Evolutionary conservation across 1,140 invertebrate species (phyloP), one percentile per base, ranked within the genome.

Genomic region (Drosophila trapezifrons): DNA sequence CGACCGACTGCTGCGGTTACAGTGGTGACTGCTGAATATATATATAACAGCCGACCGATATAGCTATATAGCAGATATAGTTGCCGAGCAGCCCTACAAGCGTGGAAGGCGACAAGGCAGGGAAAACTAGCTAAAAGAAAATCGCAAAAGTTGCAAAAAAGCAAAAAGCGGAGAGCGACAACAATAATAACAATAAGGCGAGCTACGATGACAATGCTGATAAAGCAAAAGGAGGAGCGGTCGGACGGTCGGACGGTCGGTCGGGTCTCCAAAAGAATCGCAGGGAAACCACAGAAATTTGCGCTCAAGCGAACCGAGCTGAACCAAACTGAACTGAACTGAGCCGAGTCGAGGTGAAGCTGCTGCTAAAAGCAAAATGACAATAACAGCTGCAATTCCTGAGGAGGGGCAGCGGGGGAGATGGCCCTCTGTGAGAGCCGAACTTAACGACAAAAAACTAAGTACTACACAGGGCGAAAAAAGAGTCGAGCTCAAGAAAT

Each of bases 331-430:
- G 25, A 37, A 69, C 56, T 25, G 55, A 71, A 69, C 78, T 54
- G 55, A 76, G 75, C 73, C 37, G 58, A 76, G 43, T 63, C 72
- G 57, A 87, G 76, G 65, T 78, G 62, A 81, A 71, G 82, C 80
- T 83, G 71, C 32, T 66, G 80, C 58, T 52, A 47, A 86, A 86
- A 73, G 82, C 75, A 87, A 86, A 87, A 89, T 87, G 84, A 89
- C 83, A 87, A 87, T 83, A 87, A 89, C 83, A 87, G 84, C 83
- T 89, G 83, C 84, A 89, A 67, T 73, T 77, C 75, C 46, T 42
- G 12, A 17, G 37, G 17, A 37, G 40, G 35, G 17, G 29, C 35
- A 1, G 2, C 1, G 3, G 22, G 46, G 18, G 38, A 17, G 40
- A 59, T 49, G 45, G 52, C 65, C 67, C 67, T 71, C 12, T 57